A percentile compares a stretch with the other conserved stretches of the same genome.
Evolutionary conservation across 2,797 vertebrate genomes (phyloP).

Genomic region (Galago senegalensis): DNA sequence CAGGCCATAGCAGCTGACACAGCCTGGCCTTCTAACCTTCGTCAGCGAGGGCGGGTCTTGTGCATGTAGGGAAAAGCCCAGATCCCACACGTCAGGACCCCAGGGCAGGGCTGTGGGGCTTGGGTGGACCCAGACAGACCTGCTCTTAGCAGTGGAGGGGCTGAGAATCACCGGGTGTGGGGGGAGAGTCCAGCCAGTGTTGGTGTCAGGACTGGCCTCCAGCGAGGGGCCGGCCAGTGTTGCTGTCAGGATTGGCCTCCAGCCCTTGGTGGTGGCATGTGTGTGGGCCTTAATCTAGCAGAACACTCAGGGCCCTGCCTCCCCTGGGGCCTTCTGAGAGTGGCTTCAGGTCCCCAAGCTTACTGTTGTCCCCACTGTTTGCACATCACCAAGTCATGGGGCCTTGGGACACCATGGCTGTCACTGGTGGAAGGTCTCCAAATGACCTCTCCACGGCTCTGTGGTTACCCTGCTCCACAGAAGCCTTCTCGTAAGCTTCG

Average conservation of each 20-base stretch:
- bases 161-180: rapidly evolving
- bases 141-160: too few species aligned
- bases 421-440: neutral
- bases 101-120: neutral
- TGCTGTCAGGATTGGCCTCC: rapidly evolving
- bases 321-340: too few species aligned
- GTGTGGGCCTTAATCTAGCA: neutral
- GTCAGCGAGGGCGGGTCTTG: neutral
- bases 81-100: neutral
- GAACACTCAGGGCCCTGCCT: too few species aligned
- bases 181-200: too few species aligned
- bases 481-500: rapidly evolving
- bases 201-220: rapidly evolving
- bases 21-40: neutral
- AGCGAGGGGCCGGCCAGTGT: too few species aligned
- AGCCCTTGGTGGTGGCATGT: neutral
- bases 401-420: rapidly evolving
- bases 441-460: neutral
- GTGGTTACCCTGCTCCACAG: neutral
- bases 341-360: neutral
- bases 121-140: rapidly evolving
- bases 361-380: neutral
- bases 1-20: neutral
- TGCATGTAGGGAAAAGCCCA: rapidly evolving
- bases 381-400: rapidly evolving